Evolutionary conservation across 2,113 vertebrate species (phyloP), one percentile per base, ranked within the genome.

Genomic region (Nothoprocta perdicaria): DNA sequence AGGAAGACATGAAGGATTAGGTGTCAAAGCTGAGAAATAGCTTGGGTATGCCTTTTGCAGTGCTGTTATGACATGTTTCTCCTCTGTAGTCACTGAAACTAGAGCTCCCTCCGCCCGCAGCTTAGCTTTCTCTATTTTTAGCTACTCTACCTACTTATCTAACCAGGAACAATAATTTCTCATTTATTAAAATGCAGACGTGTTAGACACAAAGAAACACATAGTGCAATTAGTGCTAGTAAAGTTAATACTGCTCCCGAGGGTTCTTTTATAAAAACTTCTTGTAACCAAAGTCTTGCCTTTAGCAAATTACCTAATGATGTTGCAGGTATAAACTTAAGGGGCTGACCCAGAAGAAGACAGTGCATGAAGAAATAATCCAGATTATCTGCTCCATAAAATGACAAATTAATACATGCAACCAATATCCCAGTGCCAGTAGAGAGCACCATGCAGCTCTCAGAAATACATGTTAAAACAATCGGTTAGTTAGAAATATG

Each of bases 391-490:
- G 5, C 3, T 94, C 63, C 66, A 58, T 46, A 75, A 58, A 33
- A 67, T 52, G 24, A 60, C 24, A 75, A 80, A 80, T 55, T 29
- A 85, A 85, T 92, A 50, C 19, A 22, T 38, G 31, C 48, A 81
- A 78, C 31, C 52, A 75, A 31, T 48, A 81, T 19, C 3, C 27
- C 86, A 41, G n/a, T 86, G 90, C 38, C 67, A 93, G 80, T 48
- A 43, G 14, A 40, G 4, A 75, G 15, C 55, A 92, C 26, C 63
- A 26, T 46, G 24, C 67, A 81, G 23, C 33, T 87, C 53, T 89
- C 71, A 89, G 85, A 95, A 95, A 95, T 58, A n/a, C 18, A 57
- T 93, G 82, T 74, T 93, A 95, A 96, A 95, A 92, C 18, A 75
- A 71, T 80, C 4, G 16, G 29, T 61, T 86, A 86, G 80, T 74